These are phyloP conservation scores for Oceanodroma tethys DNA, from an alignment of 2,113 vertebrate species.

Conservation along the genomic window DNA sequence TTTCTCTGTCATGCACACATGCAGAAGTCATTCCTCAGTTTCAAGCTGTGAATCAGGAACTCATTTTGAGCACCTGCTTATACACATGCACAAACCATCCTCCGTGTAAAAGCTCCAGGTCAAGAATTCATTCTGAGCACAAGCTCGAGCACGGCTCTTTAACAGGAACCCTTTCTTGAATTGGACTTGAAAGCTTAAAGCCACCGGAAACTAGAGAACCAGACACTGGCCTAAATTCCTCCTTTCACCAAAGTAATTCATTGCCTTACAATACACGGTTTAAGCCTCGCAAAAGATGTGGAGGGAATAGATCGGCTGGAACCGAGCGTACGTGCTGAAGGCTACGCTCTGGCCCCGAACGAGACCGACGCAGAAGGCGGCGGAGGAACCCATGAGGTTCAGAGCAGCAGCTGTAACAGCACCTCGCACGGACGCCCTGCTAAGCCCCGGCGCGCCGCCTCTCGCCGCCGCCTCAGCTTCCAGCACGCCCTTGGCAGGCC, in stretches of 20 bases:
- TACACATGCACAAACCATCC: neutral
- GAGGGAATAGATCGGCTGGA: neutral
- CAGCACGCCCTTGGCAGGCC: neutral
- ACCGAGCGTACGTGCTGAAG: neutral
- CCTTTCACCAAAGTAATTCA: neutral
- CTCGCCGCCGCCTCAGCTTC: neutral
- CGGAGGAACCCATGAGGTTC: neutral
- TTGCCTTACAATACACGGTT: neutral
- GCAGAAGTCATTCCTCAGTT: neutral
- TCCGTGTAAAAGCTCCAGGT: neutral
- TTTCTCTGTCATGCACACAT: neutral
- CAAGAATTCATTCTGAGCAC: neutral
- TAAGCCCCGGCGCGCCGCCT: neutral
- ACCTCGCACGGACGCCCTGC: neutral
- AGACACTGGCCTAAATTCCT: neutral
- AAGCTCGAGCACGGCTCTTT: neutral
- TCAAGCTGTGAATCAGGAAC: neutral
- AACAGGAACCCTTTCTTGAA: neutral
- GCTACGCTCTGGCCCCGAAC: rapidly evolving
- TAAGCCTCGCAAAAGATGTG: neutral
- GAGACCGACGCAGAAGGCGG: rapidly evolving
- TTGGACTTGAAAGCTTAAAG: neutral
- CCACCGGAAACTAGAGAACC: neutral
- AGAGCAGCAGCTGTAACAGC: neutral
- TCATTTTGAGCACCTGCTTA: neutral